phyloP scores from a whole-genome alignment of 1,140 invertebrate species.

The Camponotus floridanus region DNA sequence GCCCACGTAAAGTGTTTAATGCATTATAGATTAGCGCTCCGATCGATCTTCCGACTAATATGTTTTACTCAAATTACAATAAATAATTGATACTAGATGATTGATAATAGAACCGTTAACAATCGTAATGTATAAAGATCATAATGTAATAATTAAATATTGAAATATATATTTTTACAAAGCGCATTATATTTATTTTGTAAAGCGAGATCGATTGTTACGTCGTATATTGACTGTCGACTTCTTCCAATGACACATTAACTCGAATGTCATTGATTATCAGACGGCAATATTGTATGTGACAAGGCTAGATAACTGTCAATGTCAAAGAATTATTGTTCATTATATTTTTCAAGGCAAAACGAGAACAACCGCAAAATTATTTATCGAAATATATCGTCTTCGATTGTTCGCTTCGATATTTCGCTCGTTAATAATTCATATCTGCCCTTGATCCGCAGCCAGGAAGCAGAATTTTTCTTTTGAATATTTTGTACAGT shows the following conservation, averaged over 20 bases:
- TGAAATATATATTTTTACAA: not conserved
- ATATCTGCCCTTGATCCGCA: not conserved
- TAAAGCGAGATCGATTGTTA: slow-evolving; percentile 27
- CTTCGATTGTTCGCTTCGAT: not conserved
- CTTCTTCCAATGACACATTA: slow-evolving; percentile 21
- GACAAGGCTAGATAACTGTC: slow-evolving; percentile 20
- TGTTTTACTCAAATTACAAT: not conserved
- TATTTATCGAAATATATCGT: slow-evolving; percentile 10
- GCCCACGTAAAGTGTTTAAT: slow-evolving; percentile 28
- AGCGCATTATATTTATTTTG: not conserved
- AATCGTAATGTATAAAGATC: not conserved
- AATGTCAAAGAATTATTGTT: not conserved
- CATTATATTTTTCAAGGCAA: slow-evolving; percentile 13
- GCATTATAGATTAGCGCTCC: slow-evolving; percentile 18
- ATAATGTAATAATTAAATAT: not conserved
- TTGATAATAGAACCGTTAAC: not conserved
- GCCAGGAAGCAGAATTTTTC: not conserved
- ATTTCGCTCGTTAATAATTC: slow-evolving; percentile 27
- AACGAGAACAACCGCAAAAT: not conserved
- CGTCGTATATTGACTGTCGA: not conserved
- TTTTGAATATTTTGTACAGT: slow-evolving; percentile 4
- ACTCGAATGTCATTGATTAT: slow-evolving; percentile 43
- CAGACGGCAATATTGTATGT: slow-evolving; percentile 33
- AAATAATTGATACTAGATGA: slow-evolving; percentile 21
- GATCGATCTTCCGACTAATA: not conserved